These are phyloP conservation scores for Malthinus flaveolus DNA, from an alignment of 2,888 invertebrate genomes.

Conservation along the genomic window DNA sequence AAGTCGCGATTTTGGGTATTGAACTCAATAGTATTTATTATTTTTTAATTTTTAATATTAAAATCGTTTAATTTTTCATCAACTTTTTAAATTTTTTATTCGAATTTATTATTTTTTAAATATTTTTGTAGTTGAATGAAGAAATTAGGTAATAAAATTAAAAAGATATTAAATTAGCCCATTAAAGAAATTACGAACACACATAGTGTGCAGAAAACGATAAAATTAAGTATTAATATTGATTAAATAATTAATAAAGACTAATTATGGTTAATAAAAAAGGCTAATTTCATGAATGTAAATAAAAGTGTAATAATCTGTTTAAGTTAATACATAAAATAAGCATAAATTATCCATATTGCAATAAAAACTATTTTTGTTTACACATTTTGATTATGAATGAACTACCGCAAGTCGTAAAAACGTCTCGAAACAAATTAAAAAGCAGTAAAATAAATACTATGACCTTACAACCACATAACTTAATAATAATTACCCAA, in stretches of 20 bases:
- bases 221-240: no score
- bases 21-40: no score
- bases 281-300: constrained; percentile 1
- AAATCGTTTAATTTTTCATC: no score
- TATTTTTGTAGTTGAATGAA: no score
- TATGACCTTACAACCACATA: constrained; percentile 43
- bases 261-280: constrained; percentile 1
- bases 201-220: no score
- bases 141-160: no score
- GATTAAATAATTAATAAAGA: constrained; percentile 2
- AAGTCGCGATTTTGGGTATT: no score
- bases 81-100: no score
- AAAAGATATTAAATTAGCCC: no score
- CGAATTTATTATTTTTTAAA: no score
- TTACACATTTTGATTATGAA: constrained; percentile 8
- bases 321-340: background rate
- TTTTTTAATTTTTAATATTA: no score
- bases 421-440: constrained; percentile 34
- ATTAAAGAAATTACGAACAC: no score
- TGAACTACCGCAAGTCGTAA: constrained; percentile 23
- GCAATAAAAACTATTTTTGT: constrained; percentile 8
- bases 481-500: constrained; percentile 54
- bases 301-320: background rate
- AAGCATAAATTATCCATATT: constrained; percentile 5
- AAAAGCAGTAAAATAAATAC: constrained; percentile 45